Evolutionary conservation across 2,113 vertebrate species (phyloP).

Genomic region (Oncorhynchus gorbuscha): DNA sequence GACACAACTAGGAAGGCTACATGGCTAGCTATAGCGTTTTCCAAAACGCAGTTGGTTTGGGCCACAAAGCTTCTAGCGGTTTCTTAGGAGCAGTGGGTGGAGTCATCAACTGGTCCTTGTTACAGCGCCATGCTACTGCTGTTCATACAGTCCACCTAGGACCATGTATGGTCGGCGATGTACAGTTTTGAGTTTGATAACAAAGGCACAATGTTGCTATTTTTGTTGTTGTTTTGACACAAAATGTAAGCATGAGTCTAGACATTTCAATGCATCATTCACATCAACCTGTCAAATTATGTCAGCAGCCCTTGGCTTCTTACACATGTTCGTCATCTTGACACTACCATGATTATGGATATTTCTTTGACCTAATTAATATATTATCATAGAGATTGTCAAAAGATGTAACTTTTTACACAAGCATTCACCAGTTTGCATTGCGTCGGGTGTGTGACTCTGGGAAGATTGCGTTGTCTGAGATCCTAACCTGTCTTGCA

Average conservation of each 20-base stretch:
- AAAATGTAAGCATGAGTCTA: too few species aligned
- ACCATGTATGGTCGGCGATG: not conserved
- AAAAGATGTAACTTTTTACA: not conserved
- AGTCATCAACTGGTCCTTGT: not conserved
- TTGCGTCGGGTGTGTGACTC: not conserved
- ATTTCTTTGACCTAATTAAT: not conserved
- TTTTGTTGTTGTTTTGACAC: not conserved
- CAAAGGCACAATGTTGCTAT: too few species aligned
- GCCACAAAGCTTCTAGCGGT: slow-evolving; percentile 63
- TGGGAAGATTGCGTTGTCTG: not conserved
- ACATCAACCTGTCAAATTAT: too few species aligned
- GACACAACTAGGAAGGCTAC: not conserved
- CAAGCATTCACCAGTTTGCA: not conserved
- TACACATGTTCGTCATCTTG: not conserved
- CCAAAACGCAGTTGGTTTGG: not conserved
- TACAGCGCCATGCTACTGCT: not conserved
- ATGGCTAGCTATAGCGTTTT: too few species aligned
- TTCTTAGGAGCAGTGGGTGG: slow-evolving; percentile 50
- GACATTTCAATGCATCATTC: too few species aligned
- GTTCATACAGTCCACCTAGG: not conserved
- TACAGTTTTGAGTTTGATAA: not conserved
- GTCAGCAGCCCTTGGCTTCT: too few species aligned
- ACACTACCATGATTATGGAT: not conserved
- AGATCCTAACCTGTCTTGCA: slow-evolving; percentile 48
- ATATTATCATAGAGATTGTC: not conserved